A percentile compares a stretch with the other conserved stretches of the same genome.
phyloP scores from a whole-genome alignment of 92 coral and sea anemone species.

The Paragorgia papillata region DNA sequence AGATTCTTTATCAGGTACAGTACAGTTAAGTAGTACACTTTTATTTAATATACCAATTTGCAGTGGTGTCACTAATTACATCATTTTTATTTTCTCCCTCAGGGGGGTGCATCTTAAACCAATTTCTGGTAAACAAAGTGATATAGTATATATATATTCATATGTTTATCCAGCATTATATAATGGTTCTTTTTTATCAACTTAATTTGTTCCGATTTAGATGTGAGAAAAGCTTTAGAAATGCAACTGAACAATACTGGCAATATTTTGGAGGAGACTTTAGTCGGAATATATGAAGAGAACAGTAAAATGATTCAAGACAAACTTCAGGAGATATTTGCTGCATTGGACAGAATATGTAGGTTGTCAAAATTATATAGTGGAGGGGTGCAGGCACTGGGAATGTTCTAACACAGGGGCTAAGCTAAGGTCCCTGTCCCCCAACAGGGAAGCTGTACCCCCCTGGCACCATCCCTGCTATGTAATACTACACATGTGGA shows the following conservation, averaged over 20 bases:
- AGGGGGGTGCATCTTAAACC: no score
- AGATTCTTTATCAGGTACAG: conserved; percentile 72
- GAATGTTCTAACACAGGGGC: no score
- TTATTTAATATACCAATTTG: no score
- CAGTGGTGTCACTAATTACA: no score
- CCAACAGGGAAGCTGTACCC: no score
- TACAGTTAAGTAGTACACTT: not conserved
- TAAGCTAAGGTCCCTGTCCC: no score
- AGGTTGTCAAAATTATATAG: conserved; percentile 30
- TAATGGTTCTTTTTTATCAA: no score
- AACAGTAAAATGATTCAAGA: conserved; percentile 86
- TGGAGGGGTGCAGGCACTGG: no score
- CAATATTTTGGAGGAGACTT: conserved; percentile 84
- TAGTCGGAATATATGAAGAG: conserved; percentile 79
- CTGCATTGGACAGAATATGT: conserved; percentile 93
- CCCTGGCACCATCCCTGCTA: no score
- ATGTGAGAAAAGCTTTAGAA: conserved; percentile 82
- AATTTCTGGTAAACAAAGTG: not conserved
- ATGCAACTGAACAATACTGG: conserved; percentile 75
- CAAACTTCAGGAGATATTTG: conserved; percentile 87
- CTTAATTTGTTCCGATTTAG: conserved; percentile 37
- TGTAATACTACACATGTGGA: no score
- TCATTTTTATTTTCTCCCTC: no score
- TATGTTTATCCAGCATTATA: not conserved
- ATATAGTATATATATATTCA: not conserved